Conservation (phyloP, 2,888 invertebrate species). For the Eupithecia pulchellata region DNA sequence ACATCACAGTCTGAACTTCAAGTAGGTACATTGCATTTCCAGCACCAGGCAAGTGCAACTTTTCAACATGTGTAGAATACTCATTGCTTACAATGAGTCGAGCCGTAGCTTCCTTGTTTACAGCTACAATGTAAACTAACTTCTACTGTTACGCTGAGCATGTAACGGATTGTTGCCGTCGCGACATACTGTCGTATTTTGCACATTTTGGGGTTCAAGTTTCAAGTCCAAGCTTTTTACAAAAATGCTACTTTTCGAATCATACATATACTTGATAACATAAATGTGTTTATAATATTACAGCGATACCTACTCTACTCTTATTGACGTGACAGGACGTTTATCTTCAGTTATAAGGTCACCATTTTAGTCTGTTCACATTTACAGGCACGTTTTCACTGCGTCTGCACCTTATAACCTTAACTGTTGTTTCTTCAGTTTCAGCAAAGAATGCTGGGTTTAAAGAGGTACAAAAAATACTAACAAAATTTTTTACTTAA, state of each 20-base stretch:
- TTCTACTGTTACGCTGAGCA: conserved; percentile 6
- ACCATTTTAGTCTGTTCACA: not conserved
- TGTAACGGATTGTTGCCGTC: conserved; percentile 4
- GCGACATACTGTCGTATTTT: not conserved
- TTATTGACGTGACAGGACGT: too few relatives aligned
- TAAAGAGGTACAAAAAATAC: not conserved
- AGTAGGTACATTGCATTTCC: not conserved
- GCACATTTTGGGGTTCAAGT: not conserved
- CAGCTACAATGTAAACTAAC: conserved; percentile 11
- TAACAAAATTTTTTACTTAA: not conserved
- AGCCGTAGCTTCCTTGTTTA: conserved; percentile 9
- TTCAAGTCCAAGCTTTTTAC: too few relatives aligned
- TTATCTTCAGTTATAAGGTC: too few relatives aligned
- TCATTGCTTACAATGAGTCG: conserved; percentile 9
- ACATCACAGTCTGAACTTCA: not conserved
- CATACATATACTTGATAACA: too few relatives aligned
- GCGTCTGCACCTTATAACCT: not conserved
- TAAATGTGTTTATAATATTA: too few relatives aligned
- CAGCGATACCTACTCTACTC: too few relatives aligned
- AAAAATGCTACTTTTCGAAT: too few relatives aligned
- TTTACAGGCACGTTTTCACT: not conserved
- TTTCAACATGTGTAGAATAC: conserved; percentile 5
- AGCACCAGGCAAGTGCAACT: not conserved
- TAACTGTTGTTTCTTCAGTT: not conserved
- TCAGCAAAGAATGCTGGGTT: not conserved